phyloP scores from a whole-genome alignment of 1,140 invertebrate species.

The Drosophila nasuta region DNA sequence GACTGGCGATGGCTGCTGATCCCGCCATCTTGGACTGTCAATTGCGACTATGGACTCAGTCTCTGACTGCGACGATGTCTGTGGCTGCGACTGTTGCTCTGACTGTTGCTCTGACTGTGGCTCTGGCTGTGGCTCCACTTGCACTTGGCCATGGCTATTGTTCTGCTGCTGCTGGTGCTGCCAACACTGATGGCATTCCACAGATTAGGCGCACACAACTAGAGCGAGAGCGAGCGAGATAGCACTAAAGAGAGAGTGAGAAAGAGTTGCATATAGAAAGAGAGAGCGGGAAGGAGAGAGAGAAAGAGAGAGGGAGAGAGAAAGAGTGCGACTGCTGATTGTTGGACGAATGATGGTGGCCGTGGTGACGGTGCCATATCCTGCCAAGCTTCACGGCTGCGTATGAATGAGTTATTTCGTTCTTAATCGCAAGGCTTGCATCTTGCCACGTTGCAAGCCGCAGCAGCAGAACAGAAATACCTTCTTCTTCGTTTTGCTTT shows the following conservation, averaged over 20 bases:
- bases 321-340: not conserved
- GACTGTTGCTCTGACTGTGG: conserved; percentile 5
- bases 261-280: not conserved
- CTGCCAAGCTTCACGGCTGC: conserved; percentile 56
- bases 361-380: conserved; percentile 47
- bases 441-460: conserved; percentile 61
- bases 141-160: conserved; percentile 60
- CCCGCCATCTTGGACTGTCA: conserved; percentile 74
- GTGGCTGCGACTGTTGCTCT: not conserved
- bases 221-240: conserved; percentile 6
- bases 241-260: too few relatives aligned
- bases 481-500: conserved; percentile 45
- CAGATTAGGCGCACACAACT: conserved; percentile 58
- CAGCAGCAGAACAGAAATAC: conserved; percentile 16
- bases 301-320: not conserved
- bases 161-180: conserved; percentile 59
- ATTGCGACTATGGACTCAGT: conserved; percentile 33
- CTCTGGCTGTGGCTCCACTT: conserved; percentile 43
- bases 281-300: not conserved
- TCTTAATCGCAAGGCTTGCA: conserved; percentile 75
- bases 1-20: conserved; percentile 69
- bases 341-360: conserved; percentile 28
- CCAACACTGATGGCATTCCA: conserved; percentile 74
- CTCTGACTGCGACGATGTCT: not conserved
- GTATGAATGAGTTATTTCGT: conserved; percentile 84